Evolutionary conservation across 2,888 invertebrate species (phyloP), one percentile per base, ranked within the genome.

Genomic region (Drosophila acutilabella): DNA sequence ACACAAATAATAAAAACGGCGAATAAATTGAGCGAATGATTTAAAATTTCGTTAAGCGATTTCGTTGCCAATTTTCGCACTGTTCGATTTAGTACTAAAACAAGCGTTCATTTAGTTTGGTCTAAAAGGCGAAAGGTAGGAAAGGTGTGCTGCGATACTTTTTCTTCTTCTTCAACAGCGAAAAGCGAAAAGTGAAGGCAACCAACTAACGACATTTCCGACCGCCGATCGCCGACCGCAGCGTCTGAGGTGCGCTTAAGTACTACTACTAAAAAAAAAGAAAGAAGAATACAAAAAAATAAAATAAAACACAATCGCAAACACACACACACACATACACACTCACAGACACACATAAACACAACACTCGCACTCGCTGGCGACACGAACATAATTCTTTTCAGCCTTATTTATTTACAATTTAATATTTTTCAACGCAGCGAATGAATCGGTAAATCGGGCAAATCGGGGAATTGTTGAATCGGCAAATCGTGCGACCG

Each of bases 201-300:
- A 57, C 50, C 44, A 53, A 78, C 56, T 74, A 67, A 52, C 81
- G 61, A 68, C 65, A 67, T 65, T 76, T 65, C 78, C 68, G 57
- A 64, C 59, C 23, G 23, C 23, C 54, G 45, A 47, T 41, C 70
- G 66, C 74, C 84, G 68, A 80, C 87, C 84, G 84, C 74, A 74
- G 65, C 67, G 81, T 65, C 59, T 77, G 81, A 84, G 84, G 78
- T 87, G 73, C 81, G 79, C 74, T 77, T 77, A 74, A 84, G 79
- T 75, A 87, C 83, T 83, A 82, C 52, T 33, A 66, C 16, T 56
- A 45, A 45, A 56, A 44, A 45, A 65, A 61, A 71, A 23, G 23
- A 23, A 58, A 61, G 62, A 65, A 66, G 64, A 42, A 69, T 30
- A 45, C 14, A 66, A 45, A 30, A 44, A 33, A 44, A 54, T 16